phyloP scores from a whole-genome alignment of 2,888 invertebrate species.

The Troides oblongomaculatus region DNA sequence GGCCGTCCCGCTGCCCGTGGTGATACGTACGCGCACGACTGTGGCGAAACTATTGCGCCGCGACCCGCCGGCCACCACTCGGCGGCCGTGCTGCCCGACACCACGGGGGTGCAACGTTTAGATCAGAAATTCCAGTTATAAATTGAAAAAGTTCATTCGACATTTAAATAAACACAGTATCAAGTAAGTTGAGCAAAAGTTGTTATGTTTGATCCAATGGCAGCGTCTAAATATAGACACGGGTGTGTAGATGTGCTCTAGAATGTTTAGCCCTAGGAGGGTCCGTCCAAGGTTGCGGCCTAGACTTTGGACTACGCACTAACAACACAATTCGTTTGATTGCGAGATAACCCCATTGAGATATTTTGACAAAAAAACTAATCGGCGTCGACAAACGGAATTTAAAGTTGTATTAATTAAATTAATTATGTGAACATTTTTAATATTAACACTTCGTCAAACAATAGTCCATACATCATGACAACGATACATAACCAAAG shows the following conservation, averaged over 20 bases:
- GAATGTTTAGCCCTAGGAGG: conserved; percentile 10
- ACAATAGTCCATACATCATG: no score
- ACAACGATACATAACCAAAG: no score
- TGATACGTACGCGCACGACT: conserved; percentile 24
- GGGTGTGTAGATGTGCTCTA: conserved; percentile 1
- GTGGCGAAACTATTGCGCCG: conserved; percentile 8
- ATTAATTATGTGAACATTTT: no score
- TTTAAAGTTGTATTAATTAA: no score
- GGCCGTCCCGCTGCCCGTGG: neutral
- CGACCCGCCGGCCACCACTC: neutral
- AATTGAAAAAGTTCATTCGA: conserved; percentile 8
- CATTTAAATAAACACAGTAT: conserved; percentile 4
- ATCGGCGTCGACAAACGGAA: no score
- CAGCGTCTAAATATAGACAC: conserved; percentile 27
- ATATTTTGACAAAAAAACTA: no score
- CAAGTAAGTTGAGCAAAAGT: conserved; percentile 19
- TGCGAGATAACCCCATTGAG: no score
- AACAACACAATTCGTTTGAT: no score
- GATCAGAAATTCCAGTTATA: conserved; percentile 15
- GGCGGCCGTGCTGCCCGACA: conserved; percentile 13
- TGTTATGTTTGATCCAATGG: conserved; percentile 13
- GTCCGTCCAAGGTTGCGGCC: conserved; percentile 42
- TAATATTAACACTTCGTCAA: no score
- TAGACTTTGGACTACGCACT: conserved; percentile 38
- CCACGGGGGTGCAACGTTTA: conserved; percentile 14